These are phyloP conservation scores for Phainopepla nitens DNA, from an alignment of 2,113 vertebrate species.

Conservation along the genomic window DNA sequence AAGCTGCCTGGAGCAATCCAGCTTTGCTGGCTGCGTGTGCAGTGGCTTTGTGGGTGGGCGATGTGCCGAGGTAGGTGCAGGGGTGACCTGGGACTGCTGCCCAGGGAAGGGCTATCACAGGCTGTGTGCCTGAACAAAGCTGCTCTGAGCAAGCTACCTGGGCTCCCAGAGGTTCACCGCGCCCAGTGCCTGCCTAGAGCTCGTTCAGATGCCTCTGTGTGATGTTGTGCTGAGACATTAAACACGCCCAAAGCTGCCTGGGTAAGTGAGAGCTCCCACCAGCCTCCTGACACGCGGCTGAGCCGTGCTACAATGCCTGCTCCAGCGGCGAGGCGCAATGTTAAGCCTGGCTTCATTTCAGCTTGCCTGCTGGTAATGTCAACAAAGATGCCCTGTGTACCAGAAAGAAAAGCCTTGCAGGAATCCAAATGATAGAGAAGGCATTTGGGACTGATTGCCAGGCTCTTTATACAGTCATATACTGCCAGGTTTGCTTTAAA, in stretches of 20 bases:
- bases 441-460: conserved; percentile 18
- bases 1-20: background rate
- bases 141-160: background rate
- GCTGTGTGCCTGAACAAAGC: background rate
- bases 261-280: background rate
- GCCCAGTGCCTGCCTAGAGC: background rate
- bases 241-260: background rate
- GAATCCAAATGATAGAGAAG: conserved; percentile 7
- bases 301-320: background rate
- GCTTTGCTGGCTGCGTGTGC: background rate
- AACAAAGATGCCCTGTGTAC: conserved; percentile 22
- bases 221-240: background rate
- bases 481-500: conserved; percentile 1
- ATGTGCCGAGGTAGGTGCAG: accelerated
- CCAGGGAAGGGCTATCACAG: accelerated
- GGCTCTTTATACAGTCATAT: background rate
- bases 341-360: conserved; percentile 30
- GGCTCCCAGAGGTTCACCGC: background rate
- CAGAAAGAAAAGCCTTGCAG: conserved; percentile 36
- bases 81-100: background rate
- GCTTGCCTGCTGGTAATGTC: conserved; percentile 25
- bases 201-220: background rate
- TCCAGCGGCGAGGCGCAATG: background rate
- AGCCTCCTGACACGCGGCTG: background rate
- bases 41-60: background rate